These are phyloP conservation scores for Dissostichus mawsoni DNA, from an alignment of 2,113 vertebrate species.

Conservation along the genomic window DNA sequence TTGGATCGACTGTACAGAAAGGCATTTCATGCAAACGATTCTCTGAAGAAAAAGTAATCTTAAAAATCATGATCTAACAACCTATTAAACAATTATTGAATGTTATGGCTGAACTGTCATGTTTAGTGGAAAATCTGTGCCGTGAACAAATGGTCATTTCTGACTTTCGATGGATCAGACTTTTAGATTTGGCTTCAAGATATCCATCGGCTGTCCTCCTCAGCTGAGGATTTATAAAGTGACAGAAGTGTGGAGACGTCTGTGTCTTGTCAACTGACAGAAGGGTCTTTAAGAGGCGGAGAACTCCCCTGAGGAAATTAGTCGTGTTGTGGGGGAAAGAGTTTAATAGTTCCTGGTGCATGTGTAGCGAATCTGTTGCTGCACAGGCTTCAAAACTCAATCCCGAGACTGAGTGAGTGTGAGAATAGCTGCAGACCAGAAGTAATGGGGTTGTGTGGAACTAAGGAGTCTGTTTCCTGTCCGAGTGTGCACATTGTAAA, in stretches of 20 bases:
- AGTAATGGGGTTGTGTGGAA: constrained; percentile 41
- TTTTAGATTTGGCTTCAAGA: constrained; percentile 36
- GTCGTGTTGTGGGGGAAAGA: constrained; percentile 39
- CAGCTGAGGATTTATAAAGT: constrained; percentile 62
- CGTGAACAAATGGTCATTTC: constrained; percentile 38
- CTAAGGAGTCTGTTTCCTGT: constrained; percentile 69
- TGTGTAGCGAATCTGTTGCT: constrained; percentile 13
- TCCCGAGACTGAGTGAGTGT: constrained; percentile 56
- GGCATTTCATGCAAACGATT: constrained; percentile 25
- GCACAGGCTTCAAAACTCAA: constrained; percentile 19
- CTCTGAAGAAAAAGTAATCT: neutral
- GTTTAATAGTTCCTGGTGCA: constrained; percentile 35
- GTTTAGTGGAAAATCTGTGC: constrained; percentile 38
- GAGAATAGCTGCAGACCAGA: constrained; percentile 45
- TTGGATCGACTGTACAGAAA: constrained; percentile 40
- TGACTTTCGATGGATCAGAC: constrained; percentile 21
- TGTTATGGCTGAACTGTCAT: constrained; percentile 35
- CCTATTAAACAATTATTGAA: constrained; percentile 46
- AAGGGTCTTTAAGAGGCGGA: constrained; percentile 35
- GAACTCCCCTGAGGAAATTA: constrained; percentile 50
- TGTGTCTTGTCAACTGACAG: constrained; percentile 51
- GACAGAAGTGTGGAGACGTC: constrained; percentile 34
- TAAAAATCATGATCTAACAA: constrained; percentile 59
- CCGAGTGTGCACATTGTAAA: constrained; percentile 68
- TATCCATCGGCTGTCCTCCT: constrained; percentile 62